These are phyloP conservation scores for Apantesis nais DNA, from an alignment of 2,888 invertebrate species.

Conservation along the genomic window DNA sequence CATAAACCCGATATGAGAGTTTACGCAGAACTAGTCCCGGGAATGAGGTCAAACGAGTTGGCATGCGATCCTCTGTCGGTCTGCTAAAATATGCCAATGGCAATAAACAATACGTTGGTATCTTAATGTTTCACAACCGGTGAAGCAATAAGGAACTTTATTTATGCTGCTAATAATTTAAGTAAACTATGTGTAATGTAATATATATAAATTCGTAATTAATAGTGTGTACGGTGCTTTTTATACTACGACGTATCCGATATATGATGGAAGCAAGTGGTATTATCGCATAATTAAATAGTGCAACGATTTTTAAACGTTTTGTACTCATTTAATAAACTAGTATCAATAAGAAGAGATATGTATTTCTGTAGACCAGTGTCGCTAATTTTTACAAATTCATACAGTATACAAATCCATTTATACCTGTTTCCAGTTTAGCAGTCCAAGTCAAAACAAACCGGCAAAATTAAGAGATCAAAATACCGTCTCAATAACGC, in stretches of 20 bases:
- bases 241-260: neutral
- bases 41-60: constrained; percentile 82
- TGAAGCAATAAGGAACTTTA: constrained; percentile 35
- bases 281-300: neutral
- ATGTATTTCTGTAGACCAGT: no score
- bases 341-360: neutral
- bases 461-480: no score
- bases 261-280: neutral
- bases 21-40: constrained; percentile 78
- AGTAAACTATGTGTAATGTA: constrained; percentile 7
- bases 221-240: constrained; percentile 1
- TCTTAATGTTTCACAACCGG: constrained; percentile 51
- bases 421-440: no score
- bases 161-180: constrained; percentile 28
- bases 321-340: no score
- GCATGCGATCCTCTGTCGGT: constrained; percentile 70
- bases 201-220: constrained; percentile 20
- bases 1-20: constrained; percentile 80
- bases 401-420: no score
- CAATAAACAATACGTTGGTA: constrained; percentile 70
- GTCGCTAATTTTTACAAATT: no score
- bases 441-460: no score
- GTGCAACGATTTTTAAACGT: constrained; percentile 1
- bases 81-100: constrained; percentile 66
- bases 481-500: no score